Evolutionary conservation across 2,888 invertebrate species (phyloP), one percentile per base, ranked within the genome.

Genomic region (Drosophila imparisetae): DNA sequence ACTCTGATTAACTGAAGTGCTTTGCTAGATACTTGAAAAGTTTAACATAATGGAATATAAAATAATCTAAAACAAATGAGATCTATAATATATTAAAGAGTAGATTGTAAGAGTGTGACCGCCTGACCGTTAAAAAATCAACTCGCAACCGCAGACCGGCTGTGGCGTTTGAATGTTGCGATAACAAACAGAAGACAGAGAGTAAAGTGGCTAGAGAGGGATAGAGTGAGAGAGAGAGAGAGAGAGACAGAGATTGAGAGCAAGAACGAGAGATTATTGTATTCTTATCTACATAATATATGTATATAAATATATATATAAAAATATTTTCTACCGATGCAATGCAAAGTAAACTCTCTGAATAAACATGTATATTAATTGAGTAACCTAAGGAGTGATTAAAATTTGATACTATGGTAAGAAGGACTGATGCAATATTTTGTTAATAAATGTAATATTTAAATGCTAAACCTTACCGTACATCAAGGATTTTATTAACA

Each of bases 261-360:
- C 5, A 4, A 45, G 15, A 11, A 15, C 18, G 24, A 13, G 6
- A 45, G 15, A 34, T 13, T 24, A 11, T 5, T 32, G 24, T 34
- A 8, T 32, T 45, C 21, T 54, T 30, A 52, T 38, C 29, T 30
- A 13, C 21, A 7, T 5, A 24, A 18, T 24, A 21, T 11, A 11
- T 1, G 4, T 4, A 32, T 10, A 32, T 32, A 4, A 4, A 32
- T 32, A 32, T 10, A 3, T 30, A 30, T 11, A 32, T 32, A 30
- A 10, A 32, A 32, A 32, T 32, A 32, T 11, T 11, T 32, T 1
- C 32, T 10, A 32, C 11, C 0, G 11, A 57, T 42, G 71, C 36
- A 76, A 80, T 80, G 15, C 29, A 15, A 11, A 15, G 18, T 8
- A 15, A 48, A 2, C 5, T 65, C 13, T 32, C 48, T 24, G 8